Evolutionary conservation across 1,140 invertebrate genomes (phyloP).

Genomic region (Heliconius congener): DNA sequence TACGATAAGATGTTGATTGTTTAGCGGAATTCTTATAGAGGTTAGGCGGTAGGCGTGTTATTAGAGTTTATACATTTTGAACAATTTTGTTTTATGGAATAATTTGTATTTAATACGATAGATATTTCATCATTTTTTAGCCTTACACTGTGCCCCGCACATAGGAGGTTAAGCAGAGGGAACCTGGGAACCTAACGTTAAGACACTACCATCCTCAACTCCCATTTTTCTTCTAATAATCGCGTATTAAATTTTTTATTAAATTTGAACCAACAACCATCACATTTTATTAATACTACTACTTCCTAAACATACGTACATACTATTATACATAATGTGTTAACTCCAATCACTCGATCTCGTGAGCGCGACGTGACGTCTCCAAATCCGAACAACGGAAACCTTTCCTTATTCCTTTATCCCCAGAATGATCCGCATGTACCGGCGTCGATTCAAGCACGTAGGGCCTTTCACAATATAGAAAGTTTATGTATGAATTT

Average conservation of each 20-base stretch:
- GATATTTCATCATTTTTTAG: too few species aligned
- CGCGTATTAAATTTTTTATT: too few species aligned
- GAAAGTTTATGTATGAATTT: slow-evolving; percentile 5
- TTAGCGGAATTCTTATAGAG: background rate
- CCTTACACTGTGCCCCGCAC: too few species aligned
- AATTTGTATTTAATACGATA: too few species aligned
- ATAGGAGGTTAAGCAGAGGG: background rate
- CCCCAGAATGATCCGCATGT: slow-evolving; percentile 43
- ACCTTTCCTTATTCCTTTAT: slow-evolving; percentile 24
- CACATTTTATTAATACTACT: background rate
- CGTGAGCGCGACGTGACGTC: slow-evolving; percentile 24
- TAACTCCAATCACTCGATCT: background rate
- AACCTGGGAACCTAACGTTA: too few species aligned
- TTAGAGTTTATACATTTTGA: background rate
- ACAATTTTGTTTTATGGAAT: too few species aligned
- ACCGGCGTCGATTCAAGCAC: slow-evolving; percentile 25
- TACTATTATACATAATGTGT: background rate
- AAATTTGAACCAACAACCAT: too few species aligned
- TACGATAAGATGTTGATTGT: background rate
- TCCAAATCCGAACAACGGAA: slow-evolving; percentile 19
- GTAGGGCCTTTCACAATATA: slow-evolving; percentile 38
- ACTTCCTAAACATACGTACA: background rate
- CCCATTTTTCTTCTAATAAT: too few species aligned
- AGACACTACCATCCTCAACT: too few species aligned
- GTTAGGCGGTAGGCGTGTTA: background rate